phyloP scores from a whole-genome alignment of 1,140 invertebrate genomes.

The Rhopalosiphum maidis region DNA sequence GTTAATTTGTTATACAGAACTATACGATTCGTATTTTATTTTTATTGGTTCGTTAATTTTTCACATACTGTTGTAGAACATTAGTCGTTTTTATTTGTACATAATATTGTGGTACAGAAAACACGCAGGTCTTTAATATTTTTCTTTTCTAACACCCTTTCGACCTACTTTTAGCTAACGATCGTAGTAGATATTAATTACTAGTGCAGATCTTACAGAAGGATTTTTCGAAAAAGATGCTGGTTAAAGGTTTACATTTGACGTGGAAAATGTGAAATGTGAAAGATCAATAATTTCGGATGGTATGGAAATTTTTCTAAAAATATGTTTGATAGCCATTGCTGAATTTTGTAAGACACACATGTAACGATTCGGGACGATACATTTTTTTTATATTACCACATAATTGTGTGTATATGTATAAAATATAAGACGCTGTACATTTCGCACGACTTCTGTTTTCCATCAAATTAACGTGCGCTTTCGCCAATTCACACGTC shows the following conservation, averaged over 20 bases:
- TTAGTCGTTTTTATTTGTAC: neutral
- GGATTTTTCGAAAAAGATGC: neutral
- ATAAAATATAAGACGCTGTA: neutral
- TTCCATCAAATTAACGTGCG: neutral
- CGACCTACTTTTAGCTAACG: neutral
- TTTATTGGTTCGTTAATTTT: neutral
- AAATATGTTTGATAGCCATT: neutral
- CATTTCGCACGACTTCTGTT: slow-evolving; percentile 27
- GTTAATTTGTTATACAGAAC: neutral
- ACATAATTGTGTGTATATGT: neutral
- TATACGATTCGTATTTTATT: neutral
- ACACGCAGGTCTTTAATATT: neutral
- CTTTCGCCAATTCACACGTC: slow-evolving; percentile 34
- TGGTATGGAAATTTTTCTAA: neutral
- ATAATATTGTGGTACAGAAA: neutral
- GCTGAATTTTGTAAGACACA: neutral
- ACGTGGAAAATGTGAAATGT: neutral
- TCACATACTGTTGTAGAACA: neutral
- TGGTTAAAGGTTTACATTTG: neutral
- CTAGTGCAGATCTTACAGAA: neutral
- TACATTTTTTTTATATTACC: neutral
- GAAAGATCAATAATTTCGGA: neutral
- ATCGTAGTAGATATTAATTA: neutral
- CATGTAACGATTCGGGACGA: neutral
- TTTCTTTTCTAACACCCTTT: neutral